Base-by-base conservation (phyloP, 2,888 invertebrate species). In the Copidosoma aretas region DNA sequence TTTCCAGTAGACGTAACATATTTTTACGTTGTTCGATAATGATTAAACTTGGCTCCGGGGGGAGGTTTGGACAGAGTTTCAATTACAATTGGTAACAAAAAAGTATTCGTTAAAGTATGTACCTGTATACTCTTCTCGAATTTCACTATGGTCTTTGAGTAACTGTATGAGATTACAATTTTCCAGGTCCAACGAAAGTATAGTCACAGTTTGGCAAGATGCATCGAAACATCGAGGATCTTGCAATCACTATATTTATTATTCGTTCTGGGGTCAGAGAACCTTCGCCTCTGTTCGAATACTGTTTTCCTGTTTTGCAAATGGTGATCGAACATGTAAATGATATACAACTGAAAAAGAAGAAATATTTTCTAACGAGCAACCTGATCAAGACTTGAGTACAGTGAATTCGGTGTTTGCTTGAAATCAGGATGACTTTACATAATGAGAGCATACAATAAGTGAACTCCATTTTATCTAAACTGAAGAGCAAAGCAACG, bases 71-170 rank as follows among this genome's bases (percentile, higher is more conserved):
- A n/a, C n/a, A n/a, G n/a, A n/a, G n/a, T n/a, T n/a, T n/a, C n/a
- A n/a, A n/a, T n/a, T n/a, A n/a, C n/a, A n/a, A n/a, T 25, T 32
- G 3, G 0, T 46, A 78, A 78, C 56, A 75, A 76, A 68, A 72
- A 76, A 51, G 63, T 75, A 60, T 75, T 72, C 4, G 32, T 32
- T 32, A 32, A 32, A 5, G 32, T 32, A 32, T 5, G 32, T 32
- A 32, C 41, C 75, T 75, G 3, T 67, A 72, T 62, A 72, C 71
- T n/a, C 87, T 87, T 74, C 77, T 85, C 67, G 80, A 86, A 0
- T 87, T 86, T 75, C 78, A 87, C 62, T 84, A 85, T 74, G 73
- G 69, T 12, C 76, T 77, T 59, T 71, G 72, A 41, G 82, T 81
- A 24, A 81, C 85, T 19, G 80, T 32, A 32, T 32, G 32, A 32